Evolutionary conservation across 2,888 invertebrate genomes (phyloP), one percentile per base, ranked within the genome.

Genomic region (Gibbula magus): DNA sequence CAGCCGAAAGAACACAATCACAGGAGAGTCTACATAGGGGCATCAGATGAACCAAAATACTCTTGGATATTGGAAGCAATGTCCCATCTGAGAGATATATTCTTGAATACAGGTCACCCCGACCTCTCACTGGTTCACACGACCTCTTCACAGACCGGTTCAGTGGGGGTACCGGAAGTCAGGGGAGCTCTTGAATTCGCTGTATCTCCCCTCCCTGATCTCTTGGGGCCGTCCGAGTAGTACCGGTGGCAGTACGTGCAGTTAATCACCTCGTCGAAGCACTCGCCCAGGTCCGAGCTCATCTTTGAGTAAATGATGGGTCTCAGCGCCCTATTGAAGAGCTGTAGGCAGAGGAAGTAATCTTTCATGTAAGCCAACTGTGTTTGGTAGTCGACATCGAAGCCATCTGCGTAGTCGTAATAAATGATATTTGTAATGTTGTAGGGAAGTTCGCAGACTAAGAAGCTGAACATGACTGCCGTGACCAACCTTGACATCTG

Each of bases 251-350:
- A 89, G 29, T 82, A 79, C 0, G 87, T 89, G 82, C 90, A 90
- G 82, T 90, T 90, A 18, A 90, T 88, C n/a, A 90, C 84, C 67
- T 89, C 88, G 80, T 89, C 89, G 76, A 89, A 90, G 29, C 88
- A 87, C 20, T 86, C 82, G 56, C 88, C 85, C 70, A 90, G 88
- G 80, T 89, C 88, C 10, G 87, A 85, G 13, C 89, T 87, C 77
- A 89, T 83, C 73, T 88, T 90, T 56, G 89, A 88, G 79, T 89
- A 90, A 22, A 90, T 85, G 51, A 90, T 83, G 8, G 90, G 90
- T 32, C 89, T 82, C 8, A 89, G 81, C 0, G 89, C 88, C 81
- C 87, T 86, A 81, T 89, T 89, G 18, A 88, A 81, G 79, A 89
- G 86, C 8, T 88, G 78, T 32, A 90, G 75, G 76, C 88, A 88